These are phyloP conservation scores for Lithobates sylvaticus DNA, from an alignment of 2,797 vertebrate genomes.

Conservation along the genomic window DNA sequence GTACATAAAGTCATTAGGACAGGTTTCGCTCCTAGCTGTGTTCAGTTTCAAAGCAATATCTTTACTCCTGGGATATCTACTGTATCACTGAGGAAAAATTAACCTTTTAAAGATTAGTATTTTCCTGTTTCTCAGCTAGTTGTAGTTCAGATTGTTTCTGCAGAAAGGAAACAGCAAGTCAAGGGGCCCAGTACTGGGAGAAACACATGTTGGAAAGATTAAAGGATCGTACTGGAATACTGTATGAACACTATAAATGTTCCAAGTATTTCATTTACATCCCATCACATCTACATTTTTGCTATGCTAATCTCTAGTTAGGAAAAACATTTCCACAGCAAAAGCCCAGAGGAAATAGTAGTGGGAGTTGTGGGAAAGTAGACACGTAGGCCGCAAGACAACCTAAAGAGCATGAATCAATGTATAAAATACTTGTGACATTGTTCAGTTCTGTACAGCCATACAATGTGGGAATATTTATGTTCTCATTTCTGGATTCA, in stretches of 20 bases:
- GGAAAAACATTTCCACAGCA: slow-evolving; percentile 49
- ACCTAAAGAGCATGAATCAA: slow-evolving; percentile 33
- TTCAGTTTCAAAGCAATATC: neutral
- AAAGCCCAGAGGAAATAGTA: slow-evolving; percentile 24
- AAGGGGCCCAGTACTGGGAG: slow-evolving; percentile 20
- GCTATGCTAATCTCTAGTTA: slow-evolving; percentile 34
- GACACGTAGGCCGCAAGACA: slow-evolving; percentile 21
- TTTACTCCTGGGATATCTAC: slow-evolving; percentile 31
- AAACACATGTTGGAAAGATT: slow-evolving; percentile 51
- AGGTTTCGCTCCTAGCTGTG: neutral
- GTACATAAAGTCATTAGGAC: slow-evolving; percentile 5
- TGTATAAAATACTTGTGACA: slow-evolving; percentile 51
- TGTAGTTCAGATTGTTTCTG: neutral
- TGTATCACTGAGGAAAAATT: slow-evolving; percentile 6
- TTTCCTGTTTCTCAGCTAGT: neutral
- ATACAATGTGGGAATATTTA: slow-evolving; percentile 18
- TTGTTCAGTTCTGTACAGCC: neutral
- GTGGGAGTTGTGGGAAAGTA: slow-evolving; percentile 52
- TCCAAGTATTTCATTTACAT: slow-evolving; percentile 27
- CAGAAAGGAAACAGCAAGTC: neutral
- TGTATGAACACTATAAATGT: slow-evolving; percentile 22
- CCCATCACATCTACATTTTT: slow-evolving; percentile 29
- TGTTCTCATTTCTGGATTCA: slow-evolving; percentile 39
- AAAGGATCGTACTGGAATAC: slow-evolving; percentile 26
- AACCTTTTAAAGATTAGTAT: neutral